These are phyloP conservation scores for Saccopteryx bilineata DNA, from an alignment of 2,113 vertebrate species.

Conservation along the genomic window DNA sequence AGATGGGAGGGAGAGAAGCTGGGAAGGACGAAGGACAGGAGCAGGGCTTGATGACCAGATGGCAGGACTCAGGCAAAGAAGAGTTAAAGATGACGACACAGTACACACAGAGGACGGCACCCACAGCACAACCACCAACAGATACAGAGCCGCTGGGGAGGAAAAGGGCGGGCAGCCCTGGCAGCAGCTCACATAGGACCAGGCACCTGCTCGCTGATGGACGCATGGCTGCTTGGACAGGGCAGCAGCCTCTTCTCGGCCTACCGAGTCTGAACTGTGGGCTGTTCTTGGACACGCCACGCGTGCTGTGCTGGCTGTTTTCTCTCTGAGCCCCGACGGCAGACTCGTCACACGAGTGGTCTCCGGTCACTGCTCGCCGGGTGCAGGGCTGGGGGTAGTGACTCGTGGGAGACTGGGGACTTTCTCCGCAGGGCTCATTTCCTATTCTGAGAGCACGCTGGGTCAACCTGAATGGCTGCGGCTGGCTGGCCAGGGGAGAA, in stretches of 20 bases:
- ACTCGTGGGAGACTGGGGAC: neutral
- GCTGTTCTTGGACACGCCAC: neutral
- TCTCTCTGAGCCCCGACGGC: neutral
- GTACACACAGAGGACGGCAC: neutral
- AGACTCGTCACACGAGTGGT: neutral
- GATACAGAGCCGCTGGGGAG: neutral
- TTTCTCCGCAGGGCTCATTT: conserved; percentile 29
- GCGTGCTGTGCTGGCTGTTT: neutral
- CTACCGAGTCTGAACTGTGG: neutral
- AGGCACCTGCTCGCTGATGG: neutral
- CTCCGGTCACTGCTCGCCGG: neutral
- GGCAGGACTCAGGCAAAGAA: neutral
- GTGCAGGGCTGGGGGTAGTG: neutral
- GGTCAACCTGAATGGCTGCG: neutral
- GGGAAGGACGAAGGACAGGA: conserved; percentile 23
- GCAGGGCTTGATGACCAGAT: neutral
- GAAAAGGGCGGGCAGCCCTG: neutral
- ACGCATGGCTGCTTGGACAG: neutral
- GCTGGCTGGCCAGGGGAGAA: neutral
- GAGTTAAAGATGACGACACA: conserved; percentile 34
- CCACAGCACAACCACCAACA: conserved; percentile 45
- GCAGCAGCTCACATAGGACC: neutral
- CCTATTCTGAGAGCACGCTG: conserved; percentile 18
- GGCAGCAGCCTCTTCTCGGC: neutral
- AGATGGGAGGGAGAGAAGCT: conserved; percentile 21